Conservation (phyloP, 2,888 invertebrate species). For the Heliconius hortense region DNA sequence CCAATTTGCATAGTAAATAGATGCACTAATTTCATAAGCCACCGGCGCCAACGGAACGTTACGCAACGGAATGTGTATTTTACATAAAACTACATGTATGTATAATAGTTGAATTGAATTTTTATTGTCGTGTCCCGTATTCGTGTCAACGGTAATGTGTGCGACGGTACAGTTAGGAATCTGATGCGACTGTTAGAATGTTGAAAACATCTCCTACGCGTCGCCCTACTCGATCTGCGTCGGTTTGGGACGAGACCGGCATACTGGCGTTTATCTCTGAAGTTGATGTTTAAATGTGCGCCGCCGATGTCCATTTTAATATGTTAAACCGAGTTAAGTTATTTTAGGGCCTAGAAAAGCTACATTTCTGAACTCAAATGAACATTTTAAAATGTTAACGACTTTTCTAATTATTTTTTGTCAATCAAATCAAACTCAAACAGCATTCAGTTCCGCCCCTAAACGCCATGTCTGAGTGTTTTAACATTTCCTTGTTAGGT, state of each 20-base stretch:
- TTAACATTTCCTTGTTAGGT: neutral
- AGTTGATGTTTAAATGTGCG: neutral
- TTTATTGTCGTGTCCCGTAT: conserved; percentile 58
- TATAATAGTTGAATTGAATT: conserved; percentile 63
- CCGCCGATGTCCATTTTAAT: conserved; percentile 15
- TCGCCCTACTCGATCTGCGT: conserved; percentile 50
- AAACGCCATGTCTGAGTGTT: neutral
- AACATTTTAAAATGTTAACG: too few relatives aligned
- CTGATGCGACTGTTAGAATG: conserved; percentile 52
- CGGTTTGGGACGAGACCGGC: conserved; percentile 40
- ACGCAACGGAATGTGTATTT: conserved; percentile 47
- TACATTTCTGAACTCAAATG: neutral
- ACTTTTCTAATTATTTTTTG: neutral
- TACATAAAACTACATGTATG: conserved; percentile 50
- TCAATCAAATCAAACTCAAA: neutral
- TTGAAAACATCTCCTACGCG: conserved; percentile 50
- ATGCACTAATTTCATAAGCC: conserved; percentile 54
- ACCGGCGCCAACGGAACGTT: conserved; percentile 53
- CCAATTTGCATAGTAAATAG: conserved; percentile 39
- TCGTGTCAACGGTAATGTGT: conserved; percentile 40
- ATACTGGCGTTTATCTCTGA: conserved; percentile 36
- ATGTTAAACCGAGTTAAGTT: neutral
- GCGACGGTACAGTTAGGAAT: conserved; percentile 72
- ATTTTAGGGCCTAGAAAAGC: neutral
- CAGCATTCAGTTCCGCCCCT: too few relatives aligned